Percentiles rank a stretch among this genome's conserved stretches.
Conservation (phyloP, 2,797 vertebrate genomes). For the Lycodopsis pacificus region DNA sequence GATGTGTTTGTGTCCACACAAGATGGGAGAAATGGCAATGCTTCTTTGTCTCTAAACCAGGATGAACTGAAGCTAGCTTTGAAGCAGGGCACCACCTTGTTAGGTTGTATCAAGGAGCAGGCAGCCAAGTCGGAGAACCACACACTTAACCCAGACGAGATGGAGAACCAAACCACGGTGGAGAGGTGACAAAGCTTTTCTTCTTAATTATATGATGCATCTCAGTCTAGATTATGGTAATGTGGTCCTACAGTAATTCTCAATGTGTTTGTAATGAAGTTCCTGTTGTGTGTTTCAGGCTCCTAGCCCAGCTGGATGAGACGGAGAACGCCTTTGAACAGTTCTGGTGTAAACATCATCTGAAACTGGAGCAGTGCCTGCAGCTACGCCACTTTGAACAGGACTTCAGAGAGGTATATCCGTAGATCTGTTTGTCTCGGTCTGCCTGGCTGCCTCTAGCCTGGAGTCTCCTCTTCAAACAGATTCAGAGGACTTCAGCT, state of each 20-base stretch:
- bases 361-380: slow-evolving; percentile 93
- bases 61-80: slow-evolving; percentile 91
- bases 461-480: not conserved
- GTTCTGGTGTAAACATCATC: slow-evolving; percentile 93
- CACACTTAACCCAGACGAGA: slow-evolving; percentile 89
- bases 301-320: slow-evolving; percentile 93
- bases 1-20: not conserved
- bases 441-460: slow-evolving; percentile 26
- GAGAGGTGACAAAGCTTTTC: slow-evolving; percentile 85
- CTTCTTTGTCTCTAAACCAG: slow-evolving; percentile 73
- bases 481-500: slow-evolving; percentile 1
- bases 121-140: slow-evolving; percentile 84
- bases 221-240: not conserved
- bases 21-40: not conserved
- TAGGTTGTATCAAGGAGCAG: slow-evolving; percentile 91
- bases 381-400: slow-evolving; percentile 95
- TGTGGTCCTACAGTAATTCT: not conserved
- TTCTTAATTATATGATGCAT: not conserved
- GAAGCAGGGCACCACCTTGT: slow-evolving; percentile 91
- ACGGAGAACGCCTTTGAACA: slow-evolving; percentile 94
- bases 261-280: slow-evolving; percentile 12
- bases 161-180: slow-evolving; percentile 92
- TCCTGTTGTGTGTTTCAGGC: slow-evolving; percentile 81
- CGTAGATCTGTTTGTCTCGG: slow-evolving; percentile 33
- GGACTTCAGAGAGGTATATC: slow-evolving; percentile 90